phyloP scores from a whole-genome alignment of 2,797 vertebrate genomes.

The Urosaurus nigricauda region DNA sequence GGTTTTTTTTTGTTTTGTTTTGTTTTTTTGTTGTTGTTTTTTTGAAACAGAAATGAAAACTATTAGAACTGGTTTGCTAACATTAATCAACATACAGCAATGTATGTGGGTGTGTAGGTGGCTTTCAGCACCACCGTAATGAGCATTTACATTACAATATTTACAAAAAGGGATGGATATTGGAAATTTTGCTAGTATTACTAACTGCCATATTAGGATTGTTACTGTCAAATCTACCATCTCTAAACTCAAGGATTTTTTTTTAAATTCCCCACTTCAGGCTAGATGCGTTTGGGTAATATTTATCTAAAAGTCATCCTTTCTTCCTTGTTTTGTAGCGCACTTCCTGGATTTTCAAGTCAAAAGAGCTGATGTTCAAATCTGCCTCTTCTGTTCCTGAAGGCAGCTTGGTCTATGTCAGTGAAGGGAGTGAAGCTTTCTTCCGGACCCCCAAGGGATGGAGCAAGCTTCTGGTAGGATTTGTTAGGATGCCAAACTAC shows the following conservation, averaged over 20 bases:
- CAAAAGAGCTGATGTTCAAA: slow-evolving; percentile 71
- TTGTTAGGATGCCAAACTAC: neutral
- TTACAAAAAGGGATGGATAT: neutral
- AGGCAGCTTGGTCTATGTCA: slow-evolving; percentile 71
- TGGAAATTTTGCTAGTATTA: neutral
- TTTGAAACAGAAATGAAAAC: neutral
- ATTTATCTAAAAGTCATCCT: neutral
- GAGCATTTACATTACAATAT: too few species aligned
- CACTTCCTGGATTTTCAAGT: slow-evolving; percentile 70
- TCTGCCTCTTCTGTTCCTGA: slow-evolving; percentile 53
- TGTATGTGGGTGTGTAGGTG: too few species aligned
- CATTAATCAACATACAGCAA: too few species aligned
- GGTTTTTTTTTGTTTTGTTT: neutral
- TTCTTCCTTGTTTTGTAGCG: slow-evolving; percentile 43
- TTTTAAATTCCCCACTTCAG: neutral
- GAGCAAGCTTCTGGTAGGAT: slow-evolving; percentile 69
- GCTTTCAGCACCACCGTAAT: too few species aligned
- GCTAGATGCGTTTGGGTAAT: neutral
- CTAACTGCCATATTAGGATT: neutral
- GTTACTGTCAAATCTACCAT: neutral
- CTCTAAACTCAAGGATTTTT: too few species aligned
- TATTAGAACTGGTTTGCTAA: too few species aligned
- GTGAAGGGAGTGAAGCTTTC: slow-evolving; percentile 67
- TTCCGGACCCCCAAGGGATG: slow-evolving; percentile 68
- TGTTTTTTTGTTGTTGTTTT: too few species aligned